phyloP scores from a whole-genome alignment of 2,113 vertebrate species.

The Zapornia atra region DNA sequence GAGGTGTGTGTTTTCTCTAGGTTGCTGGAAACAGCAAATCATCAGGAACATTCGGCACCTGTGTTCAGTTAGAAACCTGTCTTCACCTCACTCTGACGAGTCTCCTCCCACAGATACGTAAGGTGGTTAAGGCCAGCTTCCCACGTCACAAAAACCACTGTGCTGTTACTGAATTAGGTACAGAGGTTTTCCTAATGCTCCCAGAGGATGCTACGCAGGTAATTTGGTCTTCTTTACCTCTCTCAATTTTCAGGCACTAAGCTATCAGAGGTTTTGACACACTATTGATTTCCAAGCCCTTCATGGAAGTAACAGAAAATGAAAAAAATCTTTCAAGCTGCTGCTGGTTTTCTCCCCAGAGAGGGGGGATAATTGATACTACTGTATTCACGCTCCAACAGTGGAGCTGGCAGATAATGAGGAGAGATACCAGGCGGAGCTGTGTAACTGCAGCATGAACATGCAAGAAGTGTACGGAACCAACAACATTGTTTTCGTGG shows the following conservation, averaged over 20 bases:
- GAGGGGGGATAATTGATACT: neutral
- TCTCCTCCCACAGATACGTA: neutral
- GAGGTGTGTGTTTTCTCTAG: neutral
- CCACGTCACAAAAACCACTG: neutral
- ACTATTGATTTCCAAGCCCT: neutral
- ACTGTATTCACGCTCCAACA: neutral
- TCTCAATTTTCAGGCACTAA: neutral
- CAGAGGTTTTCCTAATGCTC: neutral
- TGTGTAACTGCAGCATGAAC: neutral
- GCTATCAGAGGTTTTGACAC: neutral
- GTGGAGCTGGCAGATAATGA: constrained; percentile 16
- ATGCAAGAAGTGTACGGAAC: neutral
- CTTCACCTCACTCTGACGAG: neutral
- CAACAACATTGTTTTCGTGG: neutral
- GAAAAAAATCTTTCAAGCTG: neutral
- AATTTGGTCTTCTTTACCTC: neutral
- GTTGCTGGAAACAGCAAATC: neutral
- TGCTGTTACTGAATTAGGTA: neutral
- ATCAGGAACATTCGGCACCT: neutral
- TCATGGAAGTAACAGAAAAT: neutral
- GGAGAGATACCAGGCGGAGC: neutral
- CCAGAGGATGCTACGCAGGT: neutral
- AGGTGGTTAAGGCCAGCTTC: neutral
- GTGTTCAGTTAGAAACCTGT: constrained; percentile 21
- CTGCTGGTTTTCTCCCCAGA: neutral